These are phyloP conservation scores for Aplidium turbinatum DNA, from an alignment of 23 tunicate genomes.

Conservation along the genomic window DNA sequence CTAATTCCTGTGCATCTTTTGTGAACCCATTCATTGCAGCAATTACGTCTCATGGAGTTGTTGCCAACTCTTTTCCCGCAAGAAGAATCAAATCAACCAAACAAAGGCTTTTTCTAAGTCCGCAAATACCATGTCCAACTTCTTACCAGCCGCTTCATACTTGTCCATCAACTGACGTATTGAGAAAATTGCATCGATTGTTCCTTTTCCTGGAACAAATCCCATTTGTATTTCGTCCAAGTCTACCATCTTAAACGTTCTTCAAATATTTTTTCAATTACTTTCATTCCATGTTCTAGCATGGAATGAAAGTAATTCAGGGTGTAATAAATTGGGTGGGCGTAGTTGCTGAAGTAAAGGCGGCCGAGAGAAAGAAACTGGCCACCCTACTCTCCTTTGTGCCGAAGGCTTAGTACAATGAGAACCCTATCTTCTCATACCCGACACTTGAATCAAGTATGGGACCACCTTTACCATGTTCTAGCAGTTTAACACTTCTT, in stretches of 20 bases:
- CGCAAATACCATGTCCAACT: background rate
- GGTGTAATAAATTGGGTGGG: too few relatives aligned
- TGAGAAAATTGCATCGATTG: constrained; percentile 3
- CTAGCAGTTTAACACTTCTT: background rate
- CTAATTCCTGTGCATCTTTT: constrained; percentile 5
- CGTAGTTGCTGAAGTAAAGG: too few relatives aligned
- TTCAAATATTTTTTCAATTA: constrained; percentile 6
- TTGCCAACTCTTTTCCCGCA: too few relatives aligned
- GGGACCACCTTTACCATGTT: too few relatives aligned
- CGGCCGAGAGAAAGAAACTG: too few relatives aligned
- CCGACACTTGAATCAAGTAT: too few relatives aligned
- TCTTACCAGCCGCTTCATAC: constrained; percentile 19
- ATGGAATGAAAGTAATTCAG: too few relatives aligned
- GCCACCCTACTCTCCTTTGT: too few relatives aligned
- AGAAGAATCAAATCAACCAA: constrained; percentile 6
- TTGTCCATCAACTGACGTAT: background rate
- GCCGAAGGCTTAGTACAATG: too few relatives aligned
- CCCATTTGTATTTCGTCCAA: constrained; percentile 17
- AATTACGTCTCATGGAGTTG: background rate
- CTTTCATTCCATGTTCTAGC: constrained; percentile 12
- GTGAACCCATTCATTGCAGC: background rate
- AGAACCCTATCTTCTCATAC: too few relatives aligned
- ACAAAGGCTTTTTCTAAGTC: constrained; percentile 6
- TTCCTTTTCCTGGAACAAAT: constrained; percentile 11
- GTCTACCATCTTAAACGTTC: background rate